Evolutionary conservation across 2,797 vertebrate genomes (phyloP).

Genomic region (Labroides dimidiatus): DNA sequence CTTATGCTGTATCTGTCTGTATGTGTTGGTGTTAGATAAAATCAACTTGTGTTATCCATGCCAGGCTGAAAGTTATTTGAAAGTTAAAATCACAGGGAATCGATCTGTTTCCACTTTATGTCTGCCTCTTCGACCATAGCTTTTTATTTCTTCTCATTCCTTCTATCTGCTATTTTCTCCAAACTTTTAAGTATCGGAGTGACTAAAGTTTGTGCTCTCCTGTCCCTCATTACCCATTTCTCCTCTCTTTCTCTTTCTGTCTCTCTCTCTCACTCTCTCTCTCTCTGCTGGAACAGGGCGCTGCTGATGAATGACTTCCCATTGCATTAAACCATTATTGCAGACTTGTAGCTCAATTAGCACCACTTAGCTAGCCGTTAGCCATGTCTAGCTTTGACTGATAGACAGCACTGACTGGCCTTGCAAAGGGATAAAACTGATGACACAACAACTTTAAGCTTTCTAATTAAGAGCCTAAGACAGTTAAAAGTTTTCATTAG

Average conservation of each 20-base stretch:
- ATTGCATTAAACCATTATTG: conserved; percentile 45
- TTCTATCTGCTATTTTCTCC: background rate
- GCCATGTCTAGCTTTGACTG: conserved; percentile 50
- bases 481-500: conserved; percentile 23
- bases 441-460: conserved; percentile 46
- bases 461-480: conserved; percentile 23
- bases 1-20: background rate
- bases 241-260: background rate
- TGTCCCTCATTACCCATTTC: background rate
- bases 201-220: background rate
- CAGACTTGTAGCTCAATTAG: conserved; percentile 60
- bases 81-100: background rate
- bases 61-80: background rate
- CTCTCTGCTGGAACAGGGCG: conserved; percentile 13
- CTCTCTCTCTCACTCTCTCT: background rate
- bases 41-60: conserved; percentile 3
- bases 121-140: background rate
- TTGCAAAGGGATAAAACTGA: conserved; percentile 23
- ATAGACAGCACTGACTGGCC: conserved; percentile 44
- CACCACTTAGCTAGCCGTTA: conserved; percentile 69
- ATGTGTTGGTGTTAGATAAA: background rate
- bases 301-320: conserved; percentile 52
- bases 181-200: background rate
- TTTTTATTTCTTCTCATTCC: background rate
- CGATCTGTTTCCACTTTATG: background rate